These are phyloP conservation scores for Macrosoma leucophasiata DNA, from an alignment of 2,888 invertebrate species.

Conservation along the genomic window DNA sequence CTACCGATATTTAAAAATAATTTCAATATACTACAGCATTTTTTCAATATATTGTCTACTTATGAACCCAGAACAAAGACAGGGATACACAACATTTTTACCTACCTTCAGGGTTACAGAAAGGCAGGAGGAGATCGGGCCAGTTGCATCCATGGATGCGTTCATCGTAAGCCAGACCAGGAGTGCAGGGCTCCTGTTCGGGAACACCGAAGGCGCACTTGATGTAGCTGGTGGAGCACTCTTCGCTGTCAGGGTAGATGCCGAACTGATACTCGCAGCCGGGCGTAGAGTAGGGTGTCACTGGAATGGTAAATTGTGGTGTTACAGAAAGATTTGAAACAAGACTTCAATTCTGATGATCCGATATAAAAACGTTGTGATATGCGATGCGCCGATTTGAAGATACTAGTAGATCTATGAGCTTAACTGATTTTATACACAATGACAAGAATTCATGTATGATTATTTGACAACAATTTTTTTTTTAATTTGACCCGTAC, in stretches of 20 bases:
- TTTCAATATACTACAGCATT: no score
- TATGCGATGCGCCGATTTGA: no score
- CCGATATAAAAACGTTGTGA: no score
- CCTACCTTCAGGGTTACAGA: constrained; percentile 91
- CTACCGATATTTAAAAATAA: no score
- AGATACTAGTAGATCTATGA: no score
- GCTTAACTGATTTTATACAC: no score
- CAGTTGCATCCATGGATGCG: constrained; percentile 93
- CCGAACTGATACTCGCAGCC: constrained; percentile 94
- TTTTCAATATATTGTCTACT: not conserved
- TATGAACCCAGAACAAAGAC: not conserved
- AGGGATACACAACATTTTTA: not conserved
- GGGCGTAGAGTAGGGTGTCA: constrained; percentile 85
- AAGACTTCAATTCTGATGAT: no score
- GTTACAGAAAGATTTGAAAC: no score
- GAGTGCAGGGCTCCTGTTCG: constrained; percentile 86
- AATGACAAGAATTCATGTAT: no score
- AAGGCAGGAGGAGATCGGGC: constrained; percentile 92
- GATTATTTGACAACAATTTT: no score
- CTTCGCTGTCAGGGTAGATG: constrained; percentile 85
- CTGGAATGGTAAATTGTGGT: no score
- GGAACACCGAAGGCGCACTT: constrained; percentile 91
- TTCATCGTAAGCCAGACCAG: constrained; percentile 92
- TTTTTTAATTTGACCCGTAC: no score
- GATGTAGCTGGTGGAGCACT: constrained; percentile 89